phyloP scores from a whole-genome alignment of 1,140 invertebrate species.

The Colletes gigas region DNA sequence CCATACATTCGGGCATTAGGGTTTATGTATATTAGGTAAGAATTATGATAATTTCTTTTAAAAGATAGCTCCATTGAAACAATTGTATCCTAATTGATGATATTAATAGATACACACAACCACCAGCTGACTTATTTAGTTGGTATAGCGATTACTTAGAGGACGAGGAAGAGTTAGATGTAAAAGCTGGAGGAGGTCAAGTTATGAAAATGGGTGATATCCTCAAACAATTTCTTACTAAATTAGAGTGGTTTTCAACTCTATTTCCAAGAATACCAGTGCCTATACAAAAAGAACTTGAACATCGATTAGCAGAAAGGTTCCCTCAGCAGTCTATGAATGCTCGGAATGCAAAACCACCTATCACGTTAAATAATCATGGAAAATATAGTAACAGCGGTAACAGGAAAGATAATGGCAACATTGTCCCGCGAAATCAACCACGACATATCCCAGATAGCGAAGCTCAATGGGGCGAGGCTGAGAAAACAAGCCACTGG shows the following conservation, averaged over 20 bases:
- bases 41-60: constrained; percentile 2
- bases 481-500: constrained; percentile 79
- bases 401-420: constrained; percentile 73
- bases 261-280: constrained; percentile 99
- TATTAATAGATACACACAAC: constrained; percentile 94
- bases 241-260: constrained; percentile 99
- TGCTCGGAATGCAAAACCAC: constrained; percentile 75
- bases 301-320: constrained; percentile 86
- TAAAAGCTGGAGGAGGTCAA: constrained; percentile 98
- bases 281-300: constrained; percentile 96
- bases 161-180: constrained; percentile 98
- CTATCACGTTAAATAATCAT: constrained; percentile 78
- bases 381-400: constrained; percentile 73
- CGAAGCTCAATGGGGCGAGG: constrained; percentile 82
- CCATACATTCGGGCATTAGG: constrained; percentile 98
- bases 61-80: not conserved
- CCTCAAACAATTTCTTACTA: constrained; percentile 95
- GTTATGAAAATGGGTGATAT: constrained; percentile 97
- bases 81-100: not conserved
- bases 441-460: constrained; percentile 81
- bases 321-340: constrained; percentile 80
- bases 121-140: constrained; percentile 95
- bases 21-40: constrained; percentile 95
- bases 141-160: constrained; percentile 99
- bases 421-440: constrained; percentile 63